A percentile compares a stretch with the other conserved stretches of the same genome.
These are phyloP conservation scores for Drosophila nikananu DNA, from an alignment of 1,140 invertebrate species.

Conservation along the genomic window DNA sequence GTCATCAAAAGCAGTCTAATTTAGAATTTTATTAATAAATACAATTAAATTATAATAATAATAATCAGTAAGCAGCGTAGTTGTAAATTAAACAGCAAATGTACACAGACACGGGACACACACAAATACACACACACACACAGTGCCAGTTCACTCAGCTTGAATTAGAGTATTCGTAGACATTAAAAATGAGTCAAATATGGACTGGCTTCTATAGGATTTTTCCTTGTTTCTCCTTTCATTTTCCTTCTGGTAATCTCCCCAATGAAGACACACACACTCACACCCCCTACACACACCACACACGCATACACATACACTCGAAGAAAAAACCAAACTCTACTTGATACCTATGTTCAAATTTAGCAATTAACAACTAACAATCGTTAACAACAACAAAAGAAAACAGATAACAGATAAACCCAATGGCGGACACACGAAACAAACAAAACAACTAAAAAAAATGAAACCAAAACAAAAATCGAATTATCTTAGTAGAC, in stretches of 20 bases:
- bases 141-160: conserved; percentile 61
- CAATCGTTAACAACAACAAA: conserved; percentile 65
- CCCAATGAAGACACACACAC: conserved; percentile 50
- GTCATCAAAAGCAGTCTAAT: conserved; percentile 85
- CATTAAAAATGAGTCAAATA: conserved; percentile 43
- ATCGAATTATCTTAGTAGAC: conserved; percentile 79
- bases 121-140: conserved; percentile 19
- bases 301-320: conserved; percentile 41
- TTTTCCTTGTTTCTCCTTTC: conserved; percentile 57
- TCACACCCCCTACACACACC: conserved; percentile 31
- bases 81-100: conserved; percentile 79
- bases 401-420: conserved; percentile 23
- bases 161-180: conserved; percentile 59
- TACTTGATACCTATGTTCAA: conserved; percentile 83
- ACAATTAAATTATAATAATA: conserved; percentile 66
- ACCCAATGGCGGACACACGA: conserved; percentile 15
- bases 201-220: conserved; percentile 42
- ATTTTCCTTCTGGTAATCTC: conserved; percentile 61
- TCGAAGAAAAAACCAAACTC: conserved; percentile 57
- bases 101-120: conserved; percentile 55
- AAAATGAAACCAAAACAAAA: conserved; percentile 54
- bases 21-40: conserved; percentile 81
- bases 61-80: conserved; percentile 79
- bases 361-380: conserved; percentile 80
- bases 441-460: conserved; percentile 24